A percentile compares a stretch with the other conserved stretches of the same genome.
Conservation (phyloP, 2,113 vertebrate genomes). For the Cyprinodon brontotheroides region DNA sequence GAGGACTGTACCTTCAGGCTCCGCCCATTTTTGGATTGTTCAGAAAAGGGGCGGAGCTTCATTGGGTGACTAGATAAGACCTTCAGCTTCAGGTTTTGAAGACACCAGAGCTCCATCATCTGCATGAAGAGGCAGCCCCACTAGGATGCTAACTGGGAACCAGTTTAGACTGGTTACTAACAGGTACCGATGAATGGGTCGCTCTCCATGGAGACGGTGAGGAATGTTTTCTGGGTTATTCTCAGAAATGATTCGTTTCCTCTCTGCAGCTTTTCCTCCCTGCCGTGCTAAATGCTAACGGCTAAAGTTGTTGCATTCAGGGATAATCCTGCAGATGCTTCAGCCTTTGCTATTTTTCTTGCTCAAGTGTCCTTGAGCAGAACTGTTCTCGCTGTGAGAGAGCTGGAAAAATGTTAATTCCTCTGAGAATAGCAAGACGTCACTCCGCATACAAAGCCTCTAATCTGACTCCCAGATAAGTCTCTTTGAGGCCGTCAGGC, state of each 20-base stretch:
- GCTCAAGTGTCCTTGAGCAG: conserved; percentile 49
- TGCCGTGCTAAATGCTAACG: not conserved
- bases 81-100: no score
- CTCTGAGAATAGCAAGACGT: conserved; percentile 25
- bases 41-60: not conserved
- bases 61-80: not conserved
- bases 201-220: no score
- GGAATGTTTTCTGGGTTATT: no score
- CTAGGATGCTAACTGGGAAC: no score
- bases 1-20: not conserved
- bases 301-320: not conserved
- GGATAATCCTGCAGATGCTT: conserved; percentile 32
- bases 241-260: not conserved
- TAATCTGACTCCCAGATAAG: conserved; percentile 31
- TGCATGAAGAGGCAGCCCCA: no score
- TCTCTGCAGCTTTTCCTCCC: not conserved
- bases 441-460: conserved; percentile 32
- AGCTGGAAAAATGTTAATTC: conserved; percentile 34
- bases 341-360: conserved; percentile 20
- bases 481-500: conserved; percentile 32
- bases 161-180: no score
- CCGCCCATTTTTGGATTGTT: not conserved
- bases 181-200: no score
- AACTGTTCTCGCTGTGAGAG: conserved; percentile 25
- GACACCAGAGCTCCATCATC: no score